These are phyloP conservation scores for Oncorhynchus masou DNA, from an alignment of 2,113 vertebrate genomes.

Conservation along the genomic window DNA sequence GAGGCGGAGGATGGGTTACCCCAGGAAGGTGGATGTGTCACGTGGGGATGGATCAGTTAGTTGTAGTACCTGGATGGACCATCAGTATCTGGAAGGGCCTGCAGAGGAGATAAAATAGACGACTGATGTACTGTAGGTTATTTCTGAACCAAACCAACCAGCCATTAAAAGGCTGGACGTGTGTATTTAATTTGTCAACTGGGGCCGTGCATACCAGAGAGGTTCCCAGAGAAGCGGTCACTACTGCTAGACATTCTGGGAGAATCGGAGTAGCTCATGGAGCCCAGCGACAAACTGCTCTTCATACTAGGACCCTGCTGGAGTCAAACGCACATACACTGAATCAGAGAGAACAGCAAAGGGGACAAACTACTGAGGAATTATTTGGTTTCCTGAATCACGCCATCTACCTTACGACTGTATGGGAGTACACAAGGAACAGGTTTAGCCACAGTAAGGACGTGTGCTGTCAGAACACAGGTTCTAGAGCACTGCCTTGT, in stretches of 20 bases:
- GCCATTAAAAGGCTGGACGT: too few species aligned
- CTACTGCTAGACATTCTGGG: constrained; percentile 38
- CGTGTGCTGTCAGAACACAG: not conserved
- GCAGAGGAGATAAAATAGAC: constrained; percentile 1
- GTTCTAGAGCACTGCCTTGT: not conserved
- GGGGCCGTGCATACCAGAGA: constrained; percentile 37
- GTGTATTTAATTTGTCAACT: too few species aligned
- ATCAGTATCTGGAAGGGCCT: constrained; percentile 61
- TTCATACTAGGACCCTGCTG: constrained; percentile 53
- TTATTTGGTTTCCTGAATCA: not conserved
- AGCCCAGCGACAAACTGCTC: constrained; percentile 39
- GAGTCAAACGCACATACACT: not conserved
- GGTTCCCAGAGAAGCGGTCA: constrained; percentile 53
- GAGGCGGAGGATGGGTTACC: not conserved
- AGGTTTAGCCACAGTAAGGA: not conserved
- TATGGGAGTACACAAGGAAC: too few species aligned
- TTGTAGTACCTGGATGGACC: constrained; percentile 62
- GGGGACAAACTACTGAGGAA: not conserved
- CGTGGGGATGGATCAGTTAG: constrained; percentile 27
- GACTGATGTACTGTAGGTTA: too few species aligned
- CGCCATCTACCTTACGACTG: not conserved
- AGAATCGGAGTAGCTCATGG: constrained; percentile 52
- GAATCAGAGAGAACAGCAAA: not conserved
- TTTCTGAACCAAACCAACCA: too few species aligned
- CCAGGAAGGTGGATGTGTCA: not conserved